Evolutionary conservation across 1,140 invertebrate genomes (phyloP), one percentile per base, ranked within the genome.

Genomic region (Psilanteris sp.): DNA sequence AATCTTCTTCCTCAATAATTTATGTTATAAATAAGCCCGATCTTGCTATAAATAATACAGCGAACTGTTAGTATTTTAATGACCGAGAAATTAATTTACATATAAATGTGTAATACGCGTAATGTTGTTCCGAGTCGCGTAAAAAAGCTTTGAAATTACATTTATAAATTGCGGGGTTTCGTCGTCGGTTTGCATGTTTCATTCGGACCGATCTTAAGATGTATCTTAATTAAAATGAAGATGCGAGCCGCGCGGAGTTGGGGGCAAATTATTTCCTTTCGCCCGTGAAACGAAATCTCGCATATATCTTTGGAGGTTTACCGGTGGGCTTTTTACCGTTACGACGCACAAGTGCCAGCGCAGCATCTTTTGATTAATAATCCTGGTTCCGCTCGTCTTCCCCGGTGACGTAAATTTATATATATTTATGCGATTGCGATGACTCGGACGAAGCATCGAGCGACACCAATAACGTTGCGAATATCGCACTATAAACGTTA

Each of bases 321-420:
- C 81, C 55, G 68, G 79, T 77, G 57, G 68, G 50, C 72, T 84
- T 62, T 75, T 81, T 86, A 86, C 85, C 85, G 85, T 86, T 88
- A 87, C 73, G 50, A 62, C 77, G 67, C 46, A 54, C 44, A 75
- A 70, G 62, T 72, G 77, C 77, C 77, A 14, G 68, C 79, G 76
- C 73, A 79, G 77, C 77, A 72, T 81, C 80, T 78, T 83, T 85
- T 88, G 86, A 86, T 87, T 88, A 88, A 88, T 87, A 85, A 78
- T 76, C 70, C 43, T 43, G 68, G 59, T 70, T 72, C 67, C 29
- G 27, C 54, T 66, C 68, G 34, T 80, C 64, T 75, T 50, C 68
- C 44, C 61, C 66, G 54, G 77, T 79, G 77, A 82, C 79, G 77
- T 77, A 85, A 78, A 84, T 85, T 83, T 78, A 79, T 78, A 67